These are phyloP conservation scores for Drosophila neonasuta DNA, from an alignment of 2,888 invertebrate genomes.

Conservation along the genomic window DNA sequence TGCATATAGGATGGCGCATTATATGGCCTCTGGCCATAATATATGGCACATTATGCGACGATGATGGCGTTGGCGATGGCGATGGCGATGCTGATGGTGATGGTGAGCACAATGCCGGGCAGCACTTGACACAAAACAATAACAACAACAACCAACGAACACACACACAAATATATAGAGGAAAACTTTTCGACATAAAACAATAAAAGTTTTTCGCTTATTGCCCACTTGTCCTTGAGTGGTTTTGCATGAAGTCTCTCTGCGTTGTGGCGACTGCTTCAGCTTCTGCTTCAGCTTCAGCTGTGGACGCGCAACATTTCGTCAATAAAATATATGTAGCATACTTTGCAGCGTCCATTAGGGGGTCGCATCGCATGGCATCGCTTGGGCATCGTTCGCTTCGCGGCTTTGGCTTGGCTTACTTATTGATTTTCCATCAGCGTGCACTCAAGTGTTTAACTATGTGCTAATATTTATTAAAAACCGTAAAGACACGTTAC, in stretches of 20 bases:
- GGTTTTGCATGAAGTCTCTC: slow-evolving; percentile 69
- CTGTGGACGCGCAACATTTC: slow-evolving; percentile 55
- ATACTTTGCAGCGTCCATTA: slow-evolving; percentile 60
- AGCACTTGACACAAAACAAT: slow-evolving; percentile 51
- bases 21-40: slow-evolving; percentile 62
- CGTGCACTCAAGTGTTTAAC: slow-evolving; percentile 72
- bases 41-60: slow-evolving; percentile 64
- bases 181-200: slow-evolving; percentile 70
- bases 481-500: slow-evolving; percentile 56
- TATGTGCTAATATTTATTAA: slow-evolving; percentile 78
- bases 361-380: slow-evolving; percentile 15
- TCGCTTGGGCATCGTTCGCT: slow-evolving; percentile 2
- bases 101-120: slow-evolving; percentile 26
- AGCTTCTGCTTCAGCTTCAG: slow-evolving; percentile 2
- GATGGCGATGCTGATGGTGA: slow-evolving; percentile 5
- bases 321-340: slow-evolving; percentile 66
- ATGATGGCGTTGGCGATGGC: slow-evolving; percentile 22
- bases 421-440: slow-evolving; percentile 76
- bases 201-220: slow-evolving; percentile 79
- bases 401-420: slow-evolving; percentile 18
- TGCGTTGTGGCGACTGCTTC: background rate
- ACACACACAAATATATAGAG: slow-evolving; percentile 18
- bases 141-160: slow-evolving; percentile 20
- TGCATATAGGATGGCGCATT: slow-evolving; percentile 69
- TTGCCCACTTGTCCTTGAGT: slow-evolving; percentile 79